Evolutionary conservation across 2,113 vertebrate genomes (phyloP).

Genomic region (Lucifuga dentata): DNA sequence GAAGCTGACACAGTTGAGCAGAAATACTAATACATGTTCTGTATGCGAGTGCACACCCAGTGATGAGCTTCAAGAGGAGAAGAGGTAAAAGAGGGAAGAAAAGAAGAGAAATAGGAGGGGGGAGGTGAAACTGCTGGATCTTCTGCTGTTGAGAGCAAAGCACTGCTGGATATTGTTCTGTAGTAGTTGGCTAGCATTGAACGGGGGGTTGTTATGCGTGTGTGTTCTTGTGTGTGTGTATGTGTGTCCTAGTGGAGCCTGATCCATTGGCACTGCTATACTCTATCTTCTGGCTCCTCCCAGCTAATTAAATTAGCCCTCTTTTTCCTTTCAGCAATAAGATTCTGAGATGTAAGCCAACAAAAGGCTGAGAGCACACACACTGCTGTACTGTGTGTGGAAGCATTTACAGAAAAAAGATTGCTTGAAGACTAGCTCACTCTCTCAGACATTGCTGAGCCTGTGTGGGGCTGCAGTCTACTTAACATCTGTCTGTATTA

Average conservation of each 20-base stretch:
- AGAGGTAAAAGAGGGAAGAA: slow-evolving; percentile 35
- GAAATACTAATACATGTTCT: slow-evolving; percentile 72
- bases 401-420: slow-evolving; percentile 62
- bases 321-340: slow-evolving; percentile 61
- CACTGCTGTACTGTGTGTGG: slow-evolving; percentile 49
- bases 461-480: slow-evolving; percentile 64
- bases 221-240: slow-evolving; percentile 18
- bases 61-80: slow-evolving; percentile 55
- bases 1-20: slow-evolving; percentile 43
- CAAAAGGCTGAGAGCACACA: slow-evolving; percentile 52
- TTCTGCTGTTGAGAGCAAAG: slow-evolving; percentile 55
- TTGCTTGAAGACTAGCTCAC: slow-evolving; percentile 44
- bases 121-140: slow-evolving; percentile 67
- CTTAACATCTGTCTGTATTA: slow-evolving; percentile 72
- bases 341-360: slow-evolving; percentile 66
- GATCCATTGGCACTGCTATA: slow-evolving; percentile 58
- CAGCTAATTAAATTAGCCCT: slow-evolving; percentile 76
- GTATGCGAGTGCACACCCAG: slow-evolving; percentile 63
- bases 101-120: slow-evolving; percentile 31
- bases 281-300: slow-evolving; percentile 72
- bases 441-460: slow-evolving; percentile 47
- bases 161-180: slow-evolving; percentile 71
- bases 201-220: slow-evolving; percentile 51
- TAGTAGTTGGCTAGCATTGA: slow-evolving; percentile 65
- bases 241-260: slow-evolving; percentile 56